Conservation (phyloP, 2,797 vertebrate species). For the Poecile montanus region DNA sequence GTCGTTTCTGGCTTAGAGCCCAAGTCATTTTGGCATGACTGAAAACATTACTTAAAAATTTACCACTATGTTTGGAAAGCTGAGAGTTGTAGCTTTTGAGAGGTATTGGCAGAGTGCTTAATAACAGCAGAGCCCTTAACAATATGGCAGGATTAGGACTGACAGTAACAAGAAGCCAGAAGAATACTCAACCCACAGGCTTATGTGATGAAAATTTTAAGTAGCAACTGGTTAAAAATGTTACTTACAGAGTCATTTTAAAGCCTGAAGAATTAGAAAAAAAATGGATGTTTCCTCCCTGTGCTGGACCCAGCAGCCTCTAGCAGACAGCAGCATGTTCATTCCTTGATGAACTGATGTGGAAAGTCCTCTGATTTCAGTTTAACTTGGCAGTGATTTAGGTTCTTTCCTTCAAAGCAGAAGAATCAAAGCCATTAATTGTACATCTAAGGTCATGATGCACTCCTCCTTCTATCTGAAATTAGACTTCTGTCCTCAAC, state of each 20-base stretch:
- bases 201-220: neutral
- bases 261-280: neutral
- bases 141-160: neutral
- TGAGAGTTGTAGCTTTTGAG: neutral
- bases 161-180: neutral
- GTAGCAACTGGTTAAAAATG: neutral
- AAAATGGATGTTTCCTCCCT: neutral
- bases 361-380: neutral
- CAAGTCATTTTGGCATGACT: neutral
- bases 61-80: neutral
- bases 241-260: neutral
- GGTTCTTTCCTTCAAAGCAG: neutral
- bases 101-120: neutral
- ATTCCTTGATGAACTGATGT: neutral
- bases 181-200: neutral
- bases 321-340: neutral
- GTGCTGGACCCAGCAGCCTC: neutral
- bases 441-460: neutral
- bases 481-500: neutral
- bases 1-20: neutral
- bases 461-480: neutral
- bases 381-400: neutral
- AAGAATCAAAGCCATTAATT: neutral
- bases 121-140: neutral
- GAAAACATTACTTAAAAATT: conserved; percentile 17